These are phyloP conservation scores for Campylomormyrus numenius DNA, from an alignment of 2,113 vertebrate species.

Conservation along the genomic window DNA sequence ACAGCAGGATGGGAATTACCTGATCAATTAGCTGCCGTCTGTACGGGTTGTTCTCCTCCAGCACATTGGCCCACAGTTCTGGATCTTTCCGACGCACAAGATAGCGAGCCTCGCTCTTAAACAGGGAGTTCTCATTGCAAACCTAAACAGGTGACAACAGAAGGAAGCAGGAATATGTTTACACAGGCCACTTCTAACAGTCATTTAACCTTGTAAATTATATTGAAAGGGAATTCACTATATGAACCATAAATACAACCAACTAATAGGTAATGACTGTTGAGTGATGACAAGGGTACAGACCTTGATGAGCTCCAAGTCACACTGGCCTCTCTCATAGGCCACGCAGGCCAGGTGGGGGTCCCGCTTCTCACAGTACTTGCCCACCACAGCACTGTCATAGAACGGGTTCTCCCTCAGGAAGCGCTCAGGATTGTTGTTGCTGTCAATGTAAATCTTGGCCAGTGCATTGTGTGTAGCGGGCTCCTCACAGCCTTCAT, in stretches of 20 bases:
- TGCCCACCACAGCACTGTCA: slow-evolving; percentile 77
- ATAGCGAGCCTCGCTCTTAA: slow-evolving; percentile 84
- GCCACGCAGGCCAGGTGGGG: slow-evolving; percentile 83
- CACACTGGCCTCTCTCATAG: slow-evolving; percentile 83
- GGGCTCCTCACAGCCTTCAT: slow-evolving; percentile 83
- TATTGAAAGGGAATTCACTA: neutral
- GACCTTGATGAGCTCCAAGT: slow-evolving; percentile 86
- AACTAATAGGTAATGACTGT: neutral
- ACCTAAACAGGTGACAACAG: slow-evolving; percentile 56
- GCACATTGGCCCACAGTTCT: slow-evolving; percentile 80
- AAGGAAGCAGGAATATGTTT: neutral
- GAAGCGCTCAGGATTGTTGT: slow-evolving; percentile 80
- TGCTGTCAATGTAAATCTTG: slow-evolving; percentile 91
- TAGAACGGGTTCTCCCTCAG: slow-evolving; percentile 82
- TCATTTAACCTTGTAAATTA: neutral
- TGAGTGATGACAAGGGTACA: slow-evolving; percentile 14
- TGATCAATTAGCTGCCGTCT: slow-evolving; percentile 82
- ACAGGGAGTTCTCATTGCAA: slow-evolving; percentile 87
- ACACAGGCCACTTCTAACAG: neutral
- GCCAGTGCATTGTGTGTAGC: slow-evolving; percentile 84
- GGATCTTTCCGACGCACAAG: slow-evolving; percentile 81
- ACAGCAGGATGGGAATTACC: slow-evolving; percentile 46
- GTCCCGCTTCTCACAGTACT: slow-evolving; percentile 84
- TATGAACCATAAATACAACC: neutral
- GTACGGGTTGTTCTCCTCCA: slow-evolving; percentile 78